These are phyloP conservation scores for Pseudomyrmex concolor DNA, from an alignment of 1,140 invertebrate genomes.

Conservation along the genomic window DNA sequence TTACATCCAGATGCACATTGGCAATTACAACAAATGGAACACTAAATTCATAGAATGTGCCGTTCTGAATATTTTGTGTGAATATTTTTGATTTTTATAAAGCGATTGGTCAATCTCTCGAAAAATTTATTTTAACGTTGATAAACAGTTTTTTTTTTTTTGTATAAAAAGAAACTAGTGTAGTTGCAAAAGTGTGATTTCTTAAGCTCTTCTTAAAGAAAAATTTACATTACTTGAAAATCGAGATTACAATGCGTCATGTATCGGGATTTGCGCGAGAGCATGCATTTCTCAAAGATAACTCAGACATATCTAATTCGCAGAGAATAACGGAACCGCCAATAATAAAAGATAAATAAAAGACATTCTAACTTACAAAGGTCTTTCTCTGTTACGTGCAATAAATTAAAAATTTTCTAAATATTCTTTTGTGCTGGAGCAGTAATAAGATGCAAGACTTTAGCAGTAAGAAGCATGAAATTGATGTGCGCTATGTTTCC, in stretches of 20 bases:
- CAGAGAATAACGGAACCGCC: slow-evolving; percentile 49
- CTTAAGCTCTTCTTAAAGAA: background rate
- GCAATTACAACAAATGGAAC: slow-evolving; percentile 67
- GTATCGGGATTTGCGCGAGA: slow-evolving; percentile 2
- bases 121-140: slow-evolving; percentile 22
- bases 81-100: too few relatives aligned
- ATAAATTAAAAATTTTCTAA: background rate
- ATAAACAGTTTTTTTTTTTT: slow-evolving; percentile 6
- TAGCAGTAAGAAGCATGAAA: slow-evolving; percentile 17
- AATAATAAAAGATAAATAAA: slow-evolving; percentile 20
- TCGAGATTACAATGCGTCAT: background rate
- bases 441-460: slow-evolving; percentile 21
- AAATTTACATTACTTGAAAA: background rate
- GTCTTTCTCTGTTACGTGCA: background rate
- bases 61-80: slow-evolving; percentile 3
- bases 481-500: slow-evolving; percentile 42
- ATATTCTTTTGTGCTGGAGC: background rate
- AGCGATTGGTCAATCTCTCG: background rate
- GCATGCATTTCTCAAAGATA: slow-evolving; percentile 21
- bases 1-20: slow-evolving; percentile 71
- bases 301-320: slow-evolving; percentile 43
- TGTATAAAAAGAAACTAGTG: background rate
- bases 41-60: slow-evolving; percentile 53
- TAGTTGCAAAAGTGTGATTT: background rate
- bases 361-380: background rate